Evolutionary conservation across 2,797 vertebrate genomes (phyloP).

Genomic region (Tapera naevia): DNA sequence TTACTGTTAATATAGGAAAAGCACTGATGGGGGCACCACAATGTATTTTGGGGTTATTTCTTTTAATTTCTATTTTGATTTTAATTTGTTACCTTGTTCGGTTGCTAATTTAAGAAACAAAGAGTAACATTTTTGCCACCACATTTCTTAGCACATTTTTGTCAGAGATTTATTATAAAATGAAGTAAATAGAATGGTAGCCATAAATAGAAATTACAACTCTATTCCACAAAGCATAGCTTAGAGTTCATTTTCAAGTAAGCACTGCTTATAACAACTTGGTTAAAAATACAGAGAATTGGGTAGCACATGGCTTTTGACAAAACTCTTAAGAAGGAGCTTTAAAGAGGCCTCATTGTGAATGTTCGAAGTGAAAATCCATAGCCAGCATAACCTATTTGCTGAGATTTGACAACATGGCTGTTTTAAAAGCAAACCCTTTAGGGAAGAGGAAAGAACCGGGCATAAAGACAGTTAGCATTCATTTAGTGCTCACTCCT

Average conservation of each 20-base stretch:
- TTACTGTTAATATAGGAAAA: not conserved
- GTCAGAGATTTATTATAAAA: conserved; percentile 5
- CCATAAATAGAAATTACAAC: not conserved
- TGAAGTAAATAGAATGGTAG: not conserved
- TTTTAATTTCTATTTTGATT: not conserved
- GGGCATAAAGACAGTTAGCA: not conserved
- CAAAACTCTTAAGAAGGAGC: not conserved
- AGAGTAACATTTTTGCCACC: not conserved
- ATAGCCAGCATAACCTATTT: not conserved
- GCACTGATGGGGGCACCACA: not conserved
- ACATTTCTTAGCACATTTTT: not conserved
- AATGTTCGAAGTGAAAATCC: not conserved
- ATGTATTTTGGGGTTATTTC: not conserved
- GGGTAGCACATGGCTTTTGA: not conserved
- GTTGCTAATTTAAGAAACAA: not conserved
- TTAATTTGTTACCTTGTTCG: not conserved
- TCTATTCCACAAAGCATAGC: not conserved
- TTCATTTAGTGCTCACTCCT: not conserved
- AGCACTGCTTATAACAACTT: not conserved
- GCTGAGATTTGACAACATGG: not conserved
- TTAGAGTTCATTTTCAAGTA: not conserved
- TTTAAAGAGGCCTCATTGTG: not conserved
- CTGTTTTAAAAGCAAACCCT: not conserved
- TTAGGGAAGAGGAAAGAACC: not conserved
- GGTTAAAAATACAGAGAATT: not conserved